Evolutionary conservation across 2,797 vertebrate genomes (phyloP), one percentile per base, ranked within the genome.

Genomic region (Tauraco hartlaubi): DNA sequence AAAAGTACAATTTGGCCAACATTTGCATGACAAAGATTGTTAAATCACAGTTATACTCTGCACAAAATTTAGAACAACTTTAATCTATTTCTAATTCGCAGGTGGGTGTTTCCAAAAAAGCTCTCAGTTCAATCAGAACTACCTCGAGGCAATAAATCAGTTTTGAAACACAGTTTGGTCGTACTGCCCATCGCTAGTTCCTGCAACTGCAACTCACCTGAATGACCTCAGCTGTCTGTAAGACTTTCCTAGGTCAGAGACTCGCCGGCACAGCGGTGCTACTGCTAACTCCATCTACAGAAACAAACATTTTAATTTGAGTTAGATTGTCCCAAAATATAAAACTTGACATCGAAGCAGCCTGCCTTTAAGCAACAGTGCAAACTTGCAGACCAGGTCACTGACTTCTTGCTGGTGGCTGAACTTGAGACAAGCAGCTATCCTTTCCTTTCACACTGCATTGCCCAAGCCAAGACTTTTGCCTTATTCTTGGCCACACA

Each of bases 271-370:
- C 61, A 99, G 98, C 0, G 99, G 99, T 56, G 98, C 99, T 43
- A 99, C 99, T 0, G 99, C 99, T 96, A 99, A 91, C 98, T 99
- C 99, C 99, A 99, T 99, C 99, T 99, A 89, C 64, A 96, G 97
- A 69, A 95, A 16, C 55, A 91, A 91, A 75, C 35, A 31, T n/a
- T 29, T 69, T 25, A 1, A 29, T 21, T 8, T 37, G 3, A 68
- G 35, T 85, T 48, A 35, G 35, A 58, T 3, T 31, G n/a, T 26
- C 41, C n/a, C 71, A 71, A 63, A 59, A 73, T 6, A 5, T 2
- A 58, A 72, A 90, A 51, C 25, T 58, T 31, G 17, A 26, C 29
- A 51, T 20, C 35, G 33, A 88, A 61, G n/a, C 3, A 89, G 37
- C 35, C 33, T 29, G 35, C 25, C 43, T 66, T 35, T 37, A 75